A percentile compares a stretch with the other conserved stretches of the same genome.
phyloP scores from a whole-genome alignment of 1,140 invertebrate species.

The Sminthurides bifidus region DNA sequence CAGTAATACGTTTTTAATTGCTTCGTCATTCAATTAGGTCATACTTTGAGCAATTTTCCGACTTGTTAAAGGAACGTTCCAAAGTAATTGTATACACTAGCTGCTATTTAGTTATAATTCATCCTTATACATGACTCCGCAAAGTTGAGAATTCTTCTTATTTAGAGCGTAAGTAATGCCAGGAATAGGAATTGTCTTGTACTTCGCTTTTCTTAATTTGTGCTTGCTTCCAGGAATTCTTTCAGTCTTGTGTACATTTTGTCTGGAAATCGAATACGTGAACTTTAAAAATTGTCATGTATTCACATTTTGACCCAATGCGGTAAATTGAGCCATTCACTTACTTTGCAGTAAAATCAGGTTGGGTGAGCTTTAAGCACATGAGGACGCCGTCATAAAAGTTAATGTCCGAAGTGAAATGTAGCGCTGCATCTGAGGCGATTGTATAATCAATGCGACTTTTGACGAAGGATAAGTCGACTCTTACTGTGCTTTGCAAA shows the following conservation, averaged over 20 bases:
- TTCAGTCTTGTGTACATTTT: slow-evolving; percentile 55
- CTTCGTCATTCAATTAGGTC: too few relatives aligned
- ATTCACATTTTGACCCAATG: neutral
- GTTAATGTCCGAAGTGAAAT: slow-evolving; percentile 63
- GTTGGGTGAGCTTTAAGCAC: slow-evolving; percentile 67
- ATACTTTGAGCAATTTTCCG: too few relatives aligned
- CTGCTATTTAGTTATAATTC: too few relatives aligned
- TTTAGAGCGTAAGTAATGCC: slow-evolving; percentile 63
- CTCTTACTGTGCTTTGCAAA: slow-evolving; percentile 51
- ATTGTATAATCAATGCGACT: slow-evolving; percentile 57
- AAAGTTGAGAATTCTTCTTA: slow-evolving; percentile 68
- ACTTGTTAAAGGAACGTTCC: too few relatives aligned
- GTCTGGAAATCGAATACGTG: slow-evolving; percentile 39
- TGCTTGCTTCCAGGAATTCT: slow-evolving; percentile 55
- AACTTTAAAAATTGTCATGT: slow-evolving; percentile 3
- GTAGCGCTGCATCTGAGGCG: slow-evolving; percentile 56
- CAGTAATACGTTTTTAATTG: too few relatives aligned
- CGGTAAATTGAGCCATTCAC: slow-evolving; percentile 15
- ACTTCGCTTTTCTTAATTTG: slow-evolving; percentile 46
- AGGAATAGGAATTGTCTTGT: slow-evolving; percentile 42
- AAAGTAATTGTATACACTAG: too few relatives aligned
- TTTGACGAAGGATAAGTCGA: slow-evolving; percentile 55
- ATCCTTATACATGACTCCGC: slow-evolving; percentile 38
- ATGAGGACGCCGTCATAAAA: slow-evolving; percentile 63
- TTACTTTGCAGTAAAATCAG: slow-evolving; percentile 52